Evolutionary conservation across 92 coral and sea anemone genomes (phyloP).

Genomic region (Porites evermanni): DNA sequence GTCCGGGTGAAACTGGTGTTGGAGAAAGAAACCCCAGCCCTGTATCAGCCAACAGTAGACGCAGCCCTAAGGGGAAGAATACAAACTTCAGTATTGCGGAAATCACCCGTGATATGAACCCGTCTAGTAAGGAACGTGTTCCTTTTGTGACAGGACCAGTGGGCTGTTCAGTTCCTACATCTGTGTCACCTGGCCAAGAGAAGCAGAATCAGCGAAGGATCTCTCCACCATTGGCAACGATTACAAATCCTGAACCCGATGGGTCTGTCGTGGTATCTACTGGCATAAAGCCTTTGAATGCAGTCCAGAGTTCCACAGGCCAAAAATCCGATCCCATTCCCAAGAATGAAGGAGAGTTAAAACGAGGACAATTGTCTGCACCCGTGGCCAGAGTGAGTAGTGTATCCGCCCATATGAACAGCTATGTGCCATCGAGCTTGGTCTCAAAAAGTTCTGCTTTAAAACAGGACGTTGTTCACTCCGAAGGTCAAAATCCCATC

Average conservation of each 20-base stretch:
- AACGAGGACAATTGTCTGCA: background rate
- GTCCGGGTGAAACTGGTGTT: background rate
- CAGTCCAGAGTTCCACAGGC: background rate
- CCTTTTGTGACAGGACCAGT: constrained; percentile 31
- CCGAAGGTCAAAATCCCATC: background rate
- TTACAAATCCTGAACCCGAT: constrained; percentile 8
- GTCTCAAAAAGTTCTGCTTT: background rate
- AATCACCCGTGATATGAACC: constrained; percentile 73
- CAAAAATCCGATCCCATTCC: background rate
- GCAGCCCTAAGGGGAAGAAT: constrained; percentile 44
- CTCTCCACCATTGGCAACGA: constrained; percentile 17
- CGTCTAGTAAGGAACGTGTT: constrained; percentile 11
- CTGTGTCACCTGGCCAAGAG: constrained; percentile 5
- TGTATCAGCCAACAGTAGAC: constrained; percentile 1
- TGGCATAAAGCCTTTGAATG: background rate
- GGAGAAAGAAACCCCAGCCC: constrained; percentile 41
- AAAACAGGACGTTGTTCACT: background rate
- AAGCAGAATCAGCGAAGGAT: constrained; percentile 32
- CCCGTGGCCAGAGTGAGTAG: background rate
- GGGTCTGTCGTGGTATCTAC: constrained; percentile 6
- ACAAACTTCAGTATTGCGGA: constrained; percentile 95
- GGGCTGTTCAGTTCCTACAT: background rate
- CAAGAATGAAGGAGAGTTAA: background rate
- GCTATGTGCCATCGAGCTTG: background rate
- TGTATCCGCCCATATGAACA: background rate